Conservation (phyloP, 2,113 vertebrate genomes). For the Ameiurus melas region DNA sequence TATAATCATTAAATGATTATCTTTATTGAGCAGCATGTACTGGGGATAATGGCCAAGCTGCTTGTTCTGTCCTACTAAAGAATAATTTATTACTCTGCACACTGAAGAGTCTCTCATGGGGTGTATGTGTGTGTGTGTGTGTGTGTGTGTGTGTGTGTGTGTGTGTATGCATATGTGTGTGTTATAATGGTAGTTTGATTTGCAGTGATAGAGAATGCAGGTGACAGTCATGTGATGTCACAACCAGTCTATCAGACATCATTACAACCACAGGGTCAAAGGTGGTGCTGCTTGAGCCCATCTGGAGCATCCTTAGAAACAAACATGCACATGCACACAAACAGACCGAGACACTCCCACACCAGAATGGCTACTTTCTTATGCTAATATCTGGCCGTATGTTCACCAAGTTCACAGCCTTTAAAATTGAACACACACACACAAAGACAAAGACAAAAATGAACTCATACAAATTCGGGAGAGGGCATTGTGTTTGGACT, state of each 20-base stretch:
- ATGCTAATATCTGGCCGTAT: conserved; percentile 35
- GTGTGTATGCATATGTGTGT: conserved; percentile 45
- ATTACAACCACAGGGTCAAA: conserved; percentile 47
- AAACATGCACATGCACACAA: conserved; percentile 11
- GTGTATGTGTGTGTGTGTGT: conserved; percentile 12
- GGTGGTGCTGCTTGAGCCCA: conserved; percentile 55
- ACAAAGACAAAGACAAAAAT: background rate
- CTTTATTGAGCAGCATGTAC: conserved; percentile 40
- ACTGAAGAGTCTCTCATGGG: background rate
- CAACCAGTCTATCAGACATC: conserved; percentile 71
- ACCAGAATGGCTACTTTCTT: conserved; percentile 29
- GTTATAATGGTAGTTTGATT: conserved; percentile 77
- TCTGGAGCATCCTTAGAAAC: conserved; percentile 59
- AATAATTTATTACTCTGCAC: conserved; percentile 44
- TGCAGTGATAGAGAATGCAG: conserved; percentile 64
- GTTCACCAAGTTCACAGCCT: conserved; percentile 8
- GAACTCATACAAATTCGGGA: background rate
- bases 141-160: conserved; percentile 52
- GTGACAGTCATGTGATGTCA: conserved; percentile 82
- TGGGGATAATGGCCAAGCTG: conserved; percentile 40
- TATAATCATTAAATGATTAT: conserved; percentile 49
- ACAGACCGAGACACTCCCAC: conserved; percentile 22
- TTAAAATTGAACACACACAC: background rate
- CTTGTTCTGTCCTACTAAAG: conserved; percentile 31
- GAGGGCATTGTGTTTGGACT: background rate